Evolutionary conservation across 2,113 vertebrate species (phyloP).

Genomic region (Hippolais icterina): DNA sequence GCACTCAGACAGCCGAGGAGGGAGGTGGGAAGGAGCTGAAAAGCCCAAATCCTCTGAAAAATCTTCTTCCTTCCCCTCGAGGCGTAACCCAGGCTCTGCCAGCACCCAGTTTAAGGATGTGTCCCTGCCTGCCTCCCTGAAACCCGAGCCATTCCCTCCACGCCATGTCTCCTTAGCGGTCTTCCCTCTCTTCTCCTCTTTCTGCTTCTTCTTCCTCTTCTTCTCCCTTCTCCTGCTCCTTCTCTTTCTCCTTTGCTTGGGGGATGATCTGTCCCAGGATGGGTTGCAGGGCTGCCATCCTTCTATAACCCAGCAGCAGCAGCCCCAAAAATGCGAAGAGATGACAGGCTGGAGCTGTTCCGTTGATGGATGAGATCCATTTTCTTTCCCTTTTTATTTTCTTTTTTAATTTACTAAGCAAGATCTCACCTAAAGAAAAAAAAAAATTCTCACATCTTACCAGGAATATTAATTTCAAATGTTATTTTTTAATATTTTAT

Average conservation of each 20-base stretch:
- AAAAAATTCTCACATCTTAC: background rate
- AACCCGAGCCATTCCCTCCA: slow-evolving; percentile 61
- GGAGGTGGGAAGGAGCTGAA: slow-evolving; percentile 20
- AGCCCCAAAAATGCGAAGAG: background rate
- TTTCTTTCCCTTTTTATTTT: background rate
- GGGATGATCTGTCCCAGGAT: background rate
- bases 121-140: slow-evolving; percentile 43
- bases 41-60: background rate
- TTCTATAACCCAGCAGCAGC: background rate
- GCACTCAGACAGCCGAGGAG: background rate
- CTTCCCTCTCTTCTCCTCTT: background rate
- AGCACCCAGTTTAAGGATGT: background rate
- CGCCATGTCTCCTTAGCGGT: background rate
- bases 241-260: background rate
- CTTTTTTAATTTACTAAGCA: background rate
- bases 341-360: background rate
- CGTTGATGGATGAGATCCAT: background rate
- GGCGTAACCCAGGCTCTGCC: background rate
- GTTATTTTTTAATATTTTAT: background rate
- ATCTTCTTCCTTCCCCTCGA: background rate
- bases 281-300: background rate
- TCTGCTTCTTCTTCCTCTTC: background rate
- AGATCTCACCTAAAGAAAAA: background rate
- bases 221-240: background rate
- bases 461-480: background rate